A percentile compares a stretch with the other conserved stretches of the same genome.
Conservation (phyloP, 2,888 invertebrate species). For the Clistopyga incitator region DNA sequence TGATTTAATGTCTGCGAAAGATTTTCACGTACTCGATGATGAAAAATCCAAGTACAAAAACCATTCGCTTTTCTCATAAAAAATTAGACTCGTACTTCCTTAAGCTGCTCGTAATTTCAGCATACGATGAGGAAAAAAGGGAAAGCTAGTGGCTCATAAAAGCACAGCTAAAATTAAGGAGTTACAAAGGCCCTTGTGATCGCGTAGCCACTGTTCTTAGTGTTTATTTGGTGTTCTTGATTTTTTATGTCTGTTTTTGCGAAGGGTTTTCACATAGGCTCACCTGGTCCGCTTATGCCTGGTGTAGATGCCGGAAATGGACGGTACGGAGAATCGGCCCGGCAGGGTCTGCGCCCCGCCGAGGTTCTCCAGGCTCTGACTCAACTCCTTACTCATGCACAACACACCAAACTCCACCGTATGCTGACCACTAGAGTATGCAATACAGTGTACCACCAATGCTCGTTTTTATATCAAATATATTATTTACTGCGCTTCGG, state of each 20-base stretch:
- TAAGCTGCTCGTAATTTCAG: conserved; percentile 20
- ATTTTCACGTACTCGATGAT: too few relatives aligned
- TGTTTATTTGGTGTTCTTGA: conserved; percentile 13
- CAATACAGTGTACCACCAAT: conserved; percentile 84
- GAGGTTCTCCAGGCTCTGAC: conserved; percentile 86
- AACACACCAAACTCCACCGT: conserved; percentile 85
- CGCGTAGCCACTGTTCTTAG: conserved; percentile 44
- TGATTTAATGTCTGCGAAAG: conserved; percentile 15
- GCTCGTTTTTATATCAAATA: conserved; percentile 76
- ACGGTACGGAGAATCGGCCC: conserved; percentile 87
- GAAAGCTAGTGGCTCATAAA: conserved; percentile 13
- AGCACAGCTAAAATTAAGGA: conserved; percentile 42
- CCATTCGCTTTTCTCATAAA: neutral
- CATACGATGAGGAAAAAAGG: conserved; percentile 6
- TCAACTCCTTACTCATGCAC: conserved; percentile 85
- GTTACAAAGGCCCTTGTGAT: conserved; percentile 20
- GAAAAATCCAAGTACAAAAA: too few relatives aligned
- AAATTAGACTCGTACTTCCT: conserved; percentile 8
- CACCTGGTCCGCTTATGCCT: conserved; percentile 94
- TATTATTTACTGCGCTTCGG: conserved; percentile 66
- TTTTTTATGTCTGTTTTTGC: conserved; percentile 53
- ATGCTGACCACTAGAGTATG: conserved; percentile 84
- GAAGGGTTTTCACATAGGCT: conserved; percentile 79
- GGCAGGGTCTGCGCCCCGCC: conserved; percentile 88
- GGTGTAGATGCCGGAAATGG: conserved; percentile 91